phyloP scores from a whole-genome alignment of 2,888 invertebrate genomes.

The Ceriagrion tenellum region DNA sequence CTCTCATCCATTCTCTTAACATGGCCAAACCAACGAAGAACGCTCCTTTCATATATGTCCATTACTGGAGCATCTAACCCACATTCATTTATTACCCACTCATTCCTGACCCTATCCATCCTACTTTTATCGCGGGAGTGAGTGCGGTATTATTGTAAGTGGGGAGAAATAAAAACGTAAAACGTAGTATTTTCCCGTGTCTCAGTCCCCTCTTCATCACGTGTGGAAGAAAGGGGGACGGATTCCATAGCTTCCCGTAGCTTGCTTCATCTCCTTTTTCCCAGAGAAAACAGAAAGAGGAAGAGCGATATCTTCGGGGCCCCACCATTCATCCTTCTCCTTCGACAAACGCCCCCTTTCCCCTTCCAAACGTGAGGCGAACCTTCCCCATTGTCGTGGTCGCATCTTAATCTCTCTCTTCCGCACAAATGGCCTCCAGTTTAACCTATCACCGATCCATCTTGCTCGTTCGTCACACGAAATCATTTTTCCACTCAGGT shows the following conservation, averaged over 20 bases:
- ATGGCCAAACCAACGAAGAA: too few species aligned
- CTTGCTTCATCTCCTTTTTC: not conserved
- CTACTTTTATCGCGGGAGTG: too few species aligned
- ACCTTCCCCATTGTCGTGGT: not conserved
- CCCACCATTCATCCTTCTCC: not conserved
- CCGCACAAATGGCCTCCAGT: not conserved
- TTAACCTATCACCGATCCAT: not conserved
- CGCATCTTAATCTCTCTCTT: constrained; percentile 26
- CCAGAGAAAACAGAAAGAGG: not conserved
- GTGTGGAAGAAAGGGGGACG: not conserved
- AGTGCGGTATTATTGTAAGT: too few species aligned
- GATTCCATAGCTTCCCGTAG: not conserved
- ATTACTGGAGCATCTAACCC: too few species aligned
- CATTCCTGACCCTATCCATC: too few species aligned
- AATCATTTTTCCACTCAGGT: constrained; percentile 9
- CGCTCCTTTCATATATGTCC: too few species aligned
- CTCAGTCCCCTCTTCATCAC: too few species aligned
- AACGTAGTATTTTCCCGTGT: not conserved
- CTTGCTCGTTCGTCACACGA: constrained; percentile 5
- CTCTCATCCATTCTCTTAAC: too few species aligned
- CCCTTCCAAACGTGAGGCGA: not conserved
- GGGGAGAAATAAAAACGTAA: too few species aligned
- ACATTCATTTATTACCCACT: too few species aligned
- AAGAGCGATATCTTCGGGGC: not conserved
- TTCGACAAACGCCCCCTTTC: not conserved